Conservation (phyloP, 2,888 invertebrate species). For the Andrena flavipes region DNA sequence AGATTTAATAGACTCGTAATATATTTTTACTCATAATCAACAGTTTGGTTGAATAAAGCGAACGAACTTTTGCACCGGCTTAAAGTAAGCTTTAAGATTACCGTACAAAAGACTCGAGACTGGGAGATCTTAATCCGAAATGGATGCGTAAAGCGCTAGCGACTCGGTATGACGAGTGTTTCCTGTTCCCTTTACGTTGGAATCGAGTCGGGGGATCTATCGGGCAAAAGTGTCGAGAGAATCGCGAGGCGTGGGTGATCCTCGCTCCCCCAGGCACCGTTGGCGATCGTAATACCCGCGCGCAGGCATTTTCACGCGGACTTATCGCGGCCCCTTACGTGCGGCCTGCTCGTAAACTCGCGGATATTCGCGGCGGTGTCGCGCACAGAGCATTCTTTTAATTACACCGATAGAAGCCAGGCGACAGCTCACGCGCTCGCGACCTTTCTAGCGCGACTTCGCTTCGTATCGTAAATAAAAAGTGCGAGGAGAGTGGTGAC, state of each 20-base stretch:
- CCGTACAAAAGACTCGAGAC: neutral
- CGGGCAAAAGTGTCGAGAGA: constrained; percentile 14
- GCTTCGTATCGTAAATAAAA: constrained; percentile 20
- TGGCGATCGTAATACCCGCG: constrained; percentile 54
- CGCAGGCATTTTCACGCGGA: constrained; percentile 55
- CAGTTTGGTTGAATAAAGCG: too few relatives aligned
- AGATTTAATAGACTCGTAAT: too few relatives aligned
- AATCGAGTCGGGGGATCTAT: constrained; percentile 7
- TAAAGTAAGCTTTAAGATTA: too few relatives aligned
- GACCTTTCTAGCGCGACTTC: constrained; percentile 56
- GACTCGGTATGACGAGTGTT: constrained; percentile 1
- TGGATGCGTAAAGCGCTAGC: neutral
- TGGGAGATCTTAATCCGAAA: neutral
- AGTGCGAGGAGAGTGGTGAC: neutral
- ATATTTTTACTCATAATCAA: too few relatives aligned
- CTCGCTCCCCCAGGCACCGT: constrained; percentile 27
- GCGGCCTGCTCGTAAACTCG: constrained; percentile 63
- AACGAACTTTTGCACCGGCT: too few relatives aligned
- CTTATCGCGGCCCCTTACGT: constrained; percentile 60
- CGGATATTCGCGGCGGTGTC: constrained; percentile 63
- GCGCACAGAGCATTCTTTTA: constrained; percentile 66
- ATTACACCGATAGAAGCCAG: constrained; percentile 57
- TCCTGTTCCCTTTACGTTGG: neutral
- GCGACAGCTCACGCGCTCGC: constrained; percentile 48
- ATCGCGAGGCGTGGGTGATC: constrained; percentile 61